Percentiles rank a stretch among this genome's conserved stretches.
Evolutionary conservation across 2,113 vertebrate species (phyloP).

Genomic region (Azemiops feae): DNA sequence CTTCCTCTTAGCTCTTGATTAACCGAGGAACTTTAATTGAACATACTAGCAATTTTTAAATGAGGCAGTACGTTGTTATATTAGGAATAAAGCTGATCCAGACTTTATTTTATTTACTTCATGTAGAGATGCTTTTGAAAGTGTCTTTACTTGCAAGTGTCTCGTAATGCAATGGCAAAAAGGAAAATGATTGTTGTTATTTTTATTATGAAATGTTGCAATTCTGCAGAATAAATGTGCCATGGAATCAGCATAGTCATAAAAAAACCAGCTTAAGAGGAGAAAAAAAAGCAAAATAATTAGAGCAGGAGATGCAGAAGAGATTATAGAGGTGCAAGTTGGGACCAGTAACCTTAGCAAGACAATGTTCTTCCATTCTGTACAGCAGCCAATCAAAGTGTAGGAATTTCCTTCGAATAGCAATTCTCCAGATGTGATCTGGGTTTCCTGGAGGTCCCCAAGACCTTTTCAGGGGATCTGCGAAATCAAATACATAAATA

Average conservation of each 20-base stretch:
- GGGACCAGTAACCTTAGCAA: neutral
- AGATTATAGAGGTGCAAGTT: neutral
- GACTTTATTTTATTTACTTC: neutral
- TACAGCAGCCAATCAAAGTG: neutral
- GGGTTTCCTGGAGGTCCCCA: neutral
- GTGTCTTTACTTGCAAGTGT: neutral
- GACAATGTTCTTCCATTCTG: neutral
- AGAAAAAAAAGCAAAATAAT: neutral
- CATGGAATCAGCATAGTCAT: neutral
- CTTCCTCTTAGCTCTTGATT: neutral
- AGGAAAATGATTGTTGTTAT: neutral
- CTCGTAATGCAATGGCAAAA: neutral
- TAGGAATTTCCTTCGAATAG: neutral
- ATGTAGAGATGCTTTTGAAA: neutral
- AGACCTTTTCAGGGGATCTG: neutral
- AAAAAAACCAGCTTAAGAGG: neutral
- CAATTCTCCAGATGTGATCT: neutral
- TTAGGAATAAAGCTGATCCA: neutral
- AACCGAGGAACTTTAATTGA: neutral
- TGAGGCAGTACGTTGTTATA: neutral
- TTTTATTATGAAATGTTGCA: neutral
- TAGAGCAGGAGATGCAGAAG: neutral
- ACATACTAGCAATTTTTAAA: neutral
- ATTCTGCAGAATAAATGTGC: neutral
- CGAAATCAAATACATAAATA: neutral